These are phyloP conservation scores for Ligdia adustata DNA, from an alignment of 2,888 invertebrate genomes.

Conservation along the genomic window DNA sequence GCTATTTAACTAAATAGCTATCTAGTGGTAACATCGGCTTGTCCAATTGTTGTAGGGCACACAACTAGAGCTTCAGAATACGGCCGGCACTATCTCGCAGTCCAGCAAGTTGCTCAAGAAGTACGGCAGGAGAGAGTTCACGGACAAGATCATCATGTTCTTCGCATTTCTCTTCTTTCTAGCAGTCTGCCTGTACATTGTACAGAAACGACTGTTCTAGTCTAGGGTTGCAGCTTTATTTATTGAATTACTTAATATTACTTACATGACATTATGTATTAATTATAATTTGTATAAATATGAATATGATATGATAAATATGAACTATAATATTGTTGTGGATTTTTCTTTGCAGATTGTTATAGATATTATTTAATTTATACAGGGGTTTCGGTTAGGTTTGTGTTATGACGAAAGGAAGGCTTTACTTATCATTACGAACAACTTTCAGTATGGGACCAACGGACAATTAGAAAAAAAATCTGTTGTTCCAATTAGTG, in stretches of 20 bases:
- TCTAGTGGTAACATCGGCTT: not conserved
- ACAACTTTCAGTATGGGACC: too few species aligned
- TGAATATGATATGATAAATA: too few species aligned
- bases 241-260: conserved; percentile 12
- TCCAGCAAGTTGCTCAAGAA: conserved; percentile 96
- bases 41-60: conserved; percentile 83
- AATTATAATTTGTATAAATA: conserved; percentile 5
- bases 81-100: conserved; percentile 94
- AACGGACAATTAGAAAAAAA: too few species aligned
- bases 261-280: conserved; percentile 20
- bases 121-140: conserved; percentile 96
- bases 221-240: not conserved
- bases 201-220: conserved; percentile 94
- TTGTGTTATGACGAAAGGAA: too few species aligned
- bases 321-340: too few species aligned
- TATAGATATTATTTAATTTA: too few species aligned
- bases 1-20: too few species aligned
- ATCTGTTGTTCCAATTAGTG: too few species aligned
- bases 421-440: too few species aligned
- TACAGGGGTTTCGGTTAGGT: too few species aligned
- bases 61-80: conserved; percentile 91
- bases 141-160: conserved; percentile 95
- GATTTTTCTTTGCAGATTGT: too few species aligned
- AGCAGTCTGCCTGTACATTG: conserved; percentile 95
- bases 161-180: conserved; percentile 95